A percentile compares a stretch with the other conserved stretches of the same genome.
Evolutionary conservation across 2,888 invertebrate genomes (phyloP).

Genomic region (Agriotes lineatus): DNA sequence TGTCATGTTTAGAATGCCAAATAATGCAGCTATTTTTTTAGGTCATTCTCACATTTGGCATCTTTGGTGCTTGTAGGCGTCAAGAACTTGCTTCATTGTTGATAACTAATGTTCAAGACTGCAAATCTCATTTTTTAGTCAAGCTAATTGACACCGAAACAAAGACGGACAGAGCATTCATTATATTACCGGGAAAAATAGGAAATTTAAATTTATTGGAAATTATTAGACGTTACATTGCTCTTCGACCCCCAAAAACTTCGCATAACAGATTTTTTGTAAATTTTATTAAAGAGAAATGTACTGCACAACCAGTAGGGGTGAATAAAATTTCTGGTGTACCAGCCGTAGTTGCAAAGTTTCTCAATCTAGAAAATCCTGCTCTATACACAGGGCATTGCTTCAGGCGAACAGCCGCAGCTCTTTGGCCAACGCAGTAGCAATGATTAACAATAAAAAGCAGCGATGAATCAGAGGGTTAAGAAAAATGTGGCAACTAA

Average conservation of each 20-base stretch:
- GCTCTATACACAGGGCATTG: conserved; percentile 27
- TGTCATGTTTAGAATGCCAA: too few relatives aligned
- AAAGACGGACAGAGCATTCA: background rate
- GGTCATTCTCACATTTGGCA: background rate
- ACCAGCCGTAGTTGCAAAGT: conserved; percentile 15
- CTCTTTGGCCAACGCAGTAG: conserved; percentile 4
- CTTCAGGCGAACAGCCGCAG: conserved; percentile 31
- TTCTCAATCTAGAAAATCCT: conserved; percentile 16
- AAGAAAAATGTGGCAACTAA: too few relatives aligned
- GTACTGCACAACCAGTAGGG: conserved; percentile 2
- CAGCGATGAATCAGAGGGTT: too few relatives aligned
- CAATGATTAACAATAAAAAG: too few relatives aligned
- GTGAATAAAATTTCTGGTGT: conserved; percentile 1
- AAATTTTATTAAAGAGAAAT: conserved; percentile 1
- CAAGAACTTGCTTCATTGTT: background rate
- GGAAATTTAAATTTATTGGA: background rate
- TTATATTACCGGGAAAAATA: background rate
- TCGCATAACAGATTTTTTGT: background rate
- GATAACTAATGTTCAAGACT: background rate
- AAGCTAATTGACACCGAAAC: background rate
- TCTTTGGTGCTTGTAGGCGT: background rate
- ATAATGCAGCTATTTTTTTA: background rate
- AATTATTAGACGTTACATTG: background rate
- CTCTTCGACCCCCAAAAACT: background rate
- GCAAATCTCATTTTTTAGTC: background rate